Conservation (phyloP, 1,140 invertebrate genomes). For the Ips nitidus region DNA sequence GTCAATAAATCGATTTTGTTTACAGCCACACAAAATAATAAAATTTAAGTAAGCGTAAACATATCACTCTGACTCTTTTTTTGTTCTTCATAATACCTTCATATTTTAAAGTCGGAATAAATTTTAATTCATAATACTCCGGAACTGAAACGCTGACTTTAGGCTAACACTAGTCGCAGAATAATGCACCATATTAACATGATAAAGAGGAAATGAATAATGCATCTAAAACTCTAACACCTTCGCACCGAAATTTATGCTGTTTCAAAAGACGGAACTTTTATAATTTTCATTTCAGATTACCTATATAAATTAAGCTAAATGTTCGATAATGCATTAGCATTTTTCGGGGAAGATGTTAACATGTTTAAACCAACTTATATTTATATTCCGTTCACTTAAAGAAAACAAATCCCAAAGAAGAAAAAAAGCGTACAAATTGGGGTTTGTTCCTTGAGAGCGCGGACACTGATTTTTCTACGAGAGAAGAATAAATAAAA, state of each 20-base stretch:
- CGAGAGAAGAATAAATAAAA: slow-evolving; percentile 26
- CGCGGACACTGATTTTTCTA: slow-evolving; percentile 24
- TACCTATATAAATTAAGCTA: background rate
- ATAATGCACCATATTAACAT: slow-evolving; percentile 14
- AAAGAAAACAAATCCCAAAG: slow-evolving; percentile 16
- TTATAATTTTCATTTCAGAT: background rate
- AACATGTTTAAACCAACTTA: background rate
- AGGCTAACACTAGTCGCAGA: slow-evolving; percentile 4
- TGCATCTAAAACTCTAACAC: slow-evolving; percentile 6
- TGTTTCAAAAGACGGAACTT: slow-evolving; percentile 2
- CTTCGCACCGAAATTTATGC: background rate
- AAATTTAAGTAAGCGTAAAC: no score
- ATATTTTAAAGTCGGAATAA: background rate
- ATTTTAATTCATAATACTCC: slow-evolving; percentile 3
- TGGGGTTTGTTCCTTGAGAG: slow-evolving; percentile 4
- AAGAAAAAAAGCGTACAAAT: slow-evolving; percentile 3
- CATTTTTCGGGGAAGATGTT: background rate
- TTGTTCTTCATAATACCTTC: no score
- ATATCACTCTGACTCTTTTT: no score
- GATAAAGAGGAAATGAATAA: slow-evolving; percentile 14
- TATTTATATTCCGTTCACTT: slow-evolving; percentile 11
- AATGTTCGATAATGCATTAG: background rate
- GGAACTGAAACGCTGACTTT: slow-evolving; percentile 11
- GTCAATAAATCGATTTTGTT: no score
- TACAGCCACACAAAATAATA: no score